These are phyloP conservation scores for Chloroceryle inda DNA, from an alignment of 2,797 vertebrate species.

Conservation along the genomic window DNA sequence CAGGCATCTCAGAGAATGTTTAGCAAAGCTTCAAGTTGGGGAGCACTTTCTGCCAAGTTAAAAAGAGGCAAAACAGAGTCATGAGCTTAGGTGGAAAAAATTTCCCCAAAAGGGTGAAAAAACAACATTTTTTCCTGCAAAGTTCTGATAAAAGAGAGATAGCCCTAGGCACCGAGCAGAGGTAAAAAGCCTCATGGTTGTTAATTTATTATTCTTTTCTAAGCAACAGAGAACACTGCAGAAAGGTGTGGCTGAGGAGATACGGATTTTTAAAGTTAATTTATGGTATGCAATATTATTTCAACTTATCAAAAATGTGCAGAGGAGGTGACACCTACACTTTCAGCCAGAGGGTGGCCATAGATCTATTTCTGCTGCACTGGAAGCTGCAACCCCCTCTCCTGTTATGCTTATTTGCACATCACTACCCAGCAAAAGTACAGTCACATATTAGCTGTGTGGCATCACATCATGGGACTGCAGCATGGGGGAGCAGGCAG, in stretches of 20 bases:
- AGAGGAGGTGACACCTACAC: slow-evolving; percentile 66
- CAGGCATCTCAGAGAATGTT: neutral
- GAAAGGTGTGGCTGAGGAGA: slow-evolving; percentile 28
- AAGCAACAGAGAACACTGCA: neutral
- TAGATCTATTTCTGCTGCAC: slow-evolving; percentile 62
- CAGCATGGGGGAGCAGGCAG: neutral
- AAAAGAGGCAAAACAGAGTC: neutral
- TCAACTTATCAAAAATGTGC: slow-evolving; percentile 43
- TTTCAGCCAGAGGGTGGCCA: slow-evolving; percentile 63
- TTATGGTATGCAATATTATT: slow-evolving; percentile 31
- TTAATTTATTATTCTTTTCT: slow-evolving; percentile 22
- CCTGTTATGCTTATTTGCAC: slow-evolving; percentile 57
- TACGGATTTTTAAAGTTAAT: slow-evolving; percentile 8
- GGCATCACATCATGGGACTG: slow-evolving; percentile 21
- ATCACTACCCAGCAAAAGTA: slow-evolving; percentile 46
- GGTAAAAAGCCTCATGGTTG: neutral
- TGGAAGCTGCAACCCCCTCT: slow-evolving; percentile 51
- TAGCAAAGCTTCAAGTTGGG: neutral
- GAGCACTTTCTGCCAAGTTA: neutral
- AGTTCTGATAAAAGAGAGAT: neutral
- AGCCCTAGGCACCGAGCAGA: neutral
- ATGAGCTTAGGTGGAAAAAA: neutral
- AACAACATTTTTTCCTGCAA: neutral
- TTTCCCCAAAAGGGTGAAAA: neutral
- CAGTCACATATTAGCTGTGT: slow-evolving; percentile 13